These are phyloP conservation scores for Drosophila affinis DNA, from an alignment of 2,888 invertebrate species.

Conservation along the genomic window DNA sequence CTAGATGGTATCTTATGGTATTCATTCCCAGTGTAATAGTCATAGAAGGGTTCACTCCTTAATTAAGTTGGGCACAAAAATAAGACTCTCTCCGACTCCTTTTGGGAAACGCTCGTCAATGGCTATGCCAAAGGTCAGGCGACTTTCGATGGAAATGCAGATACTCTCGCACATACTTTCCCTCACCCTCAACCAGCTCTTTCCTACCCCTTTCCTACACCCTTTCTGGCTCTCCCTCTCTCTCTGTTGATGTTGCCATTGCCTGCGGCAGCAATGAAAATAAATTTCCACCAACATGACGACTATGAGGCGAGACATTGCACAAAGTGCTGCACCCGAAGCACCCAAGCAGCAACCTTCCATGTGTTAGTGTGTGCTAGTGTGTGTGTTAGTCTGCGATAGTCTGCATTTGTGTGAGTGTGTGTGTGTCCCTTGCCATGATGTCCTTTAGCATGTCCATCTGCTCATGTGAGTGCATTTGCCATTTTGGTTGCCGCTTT, in stretches of 20 bases:
- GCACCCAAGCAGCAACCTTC: neutral
- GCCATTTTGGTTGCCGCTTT: constrained; percentile 65
- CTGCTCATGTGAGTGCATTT: constrained; percentile 62
- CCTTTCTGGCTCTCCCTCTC: neutral
- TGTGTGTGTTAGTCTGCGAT: neutral
- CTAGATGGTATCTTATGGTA: too few species aligned
- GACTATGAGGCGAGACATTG: constrained; percentile 71
- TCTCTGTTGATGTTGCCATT: constrained; percentile 51
- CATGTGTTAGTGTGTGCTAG: neutral
- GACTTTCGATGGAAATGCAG: constrained; percentile 29
- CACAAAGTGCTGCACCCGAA: constrained; percentile 67
- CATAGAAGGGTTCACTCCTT: too few species aligned
- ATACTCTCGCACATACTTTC: constrained; percentile 7
- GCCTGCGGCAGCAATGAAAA: constrained; percentile 77
- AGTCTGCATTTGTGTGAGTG: constrained; percentile 8
- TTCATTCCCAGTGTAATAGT: too few species aligned
- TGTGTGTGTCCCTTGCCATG: constrained; percentile 38
- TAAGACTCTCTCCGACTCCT: constrained; percentile 10
- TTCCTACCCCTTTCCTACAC: neutral
- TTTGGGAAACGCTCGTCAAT: constrained; percentile 4
- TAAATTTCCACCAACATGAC: constrained; percentile 74
- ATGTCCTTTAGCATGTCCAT: constrained; percentile 46
- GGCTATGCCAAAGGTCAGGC: constrained; percentile 38
- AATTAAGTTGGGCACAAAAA: too few species aligned
- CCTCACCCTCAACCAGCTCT: neutral